phyloP scores from a whole-genome alignment of 2,113 vertebrate genomes.

The Brachyhypopomus gauderio region DNA sequence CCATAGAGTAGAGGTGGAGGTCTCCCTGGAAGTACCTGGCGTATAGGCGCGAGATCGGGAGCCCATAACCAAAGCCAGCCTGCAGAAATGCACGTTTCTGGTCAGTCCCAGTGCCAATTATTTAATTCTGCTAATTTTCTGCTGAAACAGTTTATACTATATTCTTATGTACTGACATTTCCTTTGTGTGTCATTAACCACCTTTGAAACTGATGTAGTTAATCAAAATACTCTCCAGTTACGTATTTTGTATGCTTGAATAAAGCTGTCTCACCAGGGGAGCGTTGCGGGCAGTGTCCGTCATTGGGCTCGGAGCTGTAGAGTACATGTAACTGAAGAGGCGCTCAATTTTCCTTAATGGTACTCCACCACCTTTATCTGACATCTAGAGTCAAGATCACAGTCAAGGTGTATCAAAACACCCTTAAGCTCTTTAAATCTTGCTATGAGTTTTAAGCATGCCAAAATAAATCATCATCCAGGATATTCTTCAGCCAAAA shows the following conservation, averaged over 20 bases:
- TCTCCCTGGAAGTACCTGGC: conserved; percentile 98
- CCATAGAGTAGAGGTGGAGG: conserved; percentile 93
- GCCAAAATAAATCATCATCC: neutral
- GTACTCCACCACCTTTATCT: conserved; percentile 93
- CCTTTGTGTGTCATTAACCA: neutral
- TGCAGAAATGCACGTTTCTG: conserved; percentile 60
- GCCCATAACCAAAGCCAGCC: conserved; percentile 97
- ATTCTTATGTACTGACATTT: neutral
- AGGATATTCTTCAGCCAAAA: neutral
- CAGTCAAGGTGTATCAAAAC: neutral
- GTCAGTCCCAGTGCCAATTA: conserved; percentile 39
- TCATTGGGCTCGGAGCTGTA: conserved; percentile 87
- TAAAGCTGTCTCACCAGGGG: conserved; percentile 82
- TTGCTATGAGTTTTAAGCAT: neutral
- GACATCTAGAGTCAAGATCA: conserved; percentile 78
- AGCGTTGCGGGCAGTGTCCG: conserved; percentile 83
- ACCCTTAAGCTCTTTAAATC: neutral
- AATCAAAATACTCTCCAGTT: neutral
- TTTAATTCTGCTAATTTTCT: conserved; percentile 50
- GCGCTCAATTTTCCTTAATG: conserved; percentile 88
- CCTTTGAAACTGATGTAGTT: neutral
- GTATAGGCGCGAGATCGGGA: conserved; percentile 96
- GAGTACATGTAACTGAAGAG: conserved; percentile 98
- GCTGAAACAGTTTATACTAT: conserved; percentile 2
- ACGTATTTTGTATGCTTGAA: neutral